Base-by-base conservation (phyloP, 2,888 invertebrate species). In the Drosophila melanosoma region DNA sequence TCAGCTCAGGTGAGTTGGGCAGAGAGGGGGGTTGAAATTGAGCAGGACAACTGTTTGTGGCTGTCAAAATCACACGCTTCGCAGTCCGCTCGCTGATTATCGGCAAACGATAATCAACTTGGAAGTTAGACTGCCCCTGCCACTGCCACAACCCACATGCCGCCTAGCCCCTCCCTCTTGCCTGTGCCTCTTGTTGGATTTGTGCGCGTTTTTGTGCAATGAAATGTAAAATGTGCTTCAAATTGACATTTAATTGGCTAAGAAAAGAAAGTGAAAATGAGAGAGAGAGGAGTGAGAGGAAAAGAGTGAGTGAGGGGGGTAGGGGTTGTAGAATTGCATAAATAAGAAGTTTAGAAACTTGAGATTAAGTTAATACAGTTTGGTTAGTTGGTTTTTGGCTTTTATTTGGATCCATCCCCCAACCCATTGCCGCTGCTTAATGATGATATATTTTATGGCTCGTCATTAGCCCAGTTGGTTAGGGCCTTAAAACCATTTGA, bases 241-340 rank as follows among this genome's bases (percentile, higher is more conserved):
- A 87, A 87, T 85, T 74, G 85, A 67, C 75, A 77, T 79, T 75
- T 87, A 87, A 85, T 87, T 87, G 87, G 82, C 74, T 79, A 76
- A 67, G 71, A 66, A 35, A 36, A 33, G 33, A 33, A 20, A 17
- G 52, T 10, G 49, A 15, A 10, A 29, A 20, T 26, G 67, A 2
- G 26, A 3, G 49, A 5, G 32, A 26, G 57, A 26, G 12, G 52
- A 17, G 6, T 0, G 1, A 3, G 54, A 7, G 10, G 1, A 15
- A 17, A 2, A 33, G 51, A 20, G 17, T 17, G n/a, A 5, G 54
- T n/a, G 17, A 10, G 10, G 23, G 15, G 26, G 23, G 4, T 6
- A 17, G 11, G 11, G 3, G 3, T 12, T 45, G 20, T 3, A 29
- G 7, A 42, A 23, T 29, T 40, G 32, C 42, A 51, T 42, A 42